phyloP scores from a whole-genome alignment of 2,888 invertebrate genomes.

The Pilophorus perplexus region DNA sequence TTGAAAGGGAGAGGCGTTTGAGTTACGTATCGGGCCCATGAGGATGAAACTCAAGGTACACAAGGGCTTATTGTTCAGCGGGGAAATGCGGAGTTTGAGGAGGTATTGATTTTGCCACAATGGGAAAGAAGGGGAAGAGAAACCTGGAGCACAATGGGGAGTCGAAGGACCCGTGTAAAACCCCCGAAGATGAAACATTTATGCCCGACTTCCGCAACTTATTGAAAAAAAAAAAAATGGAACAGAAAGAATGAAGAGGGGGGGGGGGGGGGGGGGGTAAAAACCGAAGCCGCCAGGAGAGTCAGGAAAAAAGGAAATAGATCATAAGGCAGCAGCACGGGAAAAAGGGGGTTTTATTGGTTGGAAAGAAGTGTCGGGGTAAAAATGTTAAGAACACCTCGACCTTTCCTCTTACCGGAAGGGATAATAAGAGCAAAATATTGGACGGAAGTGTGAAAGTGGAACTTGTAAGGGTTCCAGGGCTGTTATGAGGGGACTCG shows the following conservation, averaged over 20 bases:
- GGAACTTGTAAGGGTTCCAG: not conserved
- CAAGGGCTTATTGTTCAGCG: not conserved
- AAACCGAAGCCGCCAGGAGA: not conserved
- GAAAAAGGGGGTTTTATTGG: slow-evolving; percentile 2
- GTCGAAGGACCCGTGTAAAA: not conserved
- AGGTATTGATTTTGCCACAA: slow-evolving; percentile 15
- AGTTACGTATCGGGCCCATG: not conserved
- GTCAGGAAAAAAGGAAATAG: not conserved
- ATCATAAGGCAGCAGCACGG: not conserved
- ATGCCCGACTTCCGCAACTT: slow-evolving; percentile 14
- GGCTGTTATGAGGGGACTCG: not conserved
- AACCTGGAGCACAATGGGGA: not conserved
- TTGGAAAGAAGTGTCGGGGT: not conserved
- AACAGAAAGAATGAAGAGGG: not conserved
- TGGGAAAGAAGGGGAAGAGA: not conserved
- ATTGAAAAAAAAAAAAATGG: slow-evolving; percentile 3
- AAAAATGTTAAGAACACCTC: not conserved
- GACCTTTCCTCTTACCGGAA: not conserved
- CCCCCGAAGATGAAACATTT: slow-evolving; percentile 17
- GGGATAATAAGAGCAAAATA: slow-evolving; percentile 6
- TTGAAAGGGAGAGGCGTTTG: no score
- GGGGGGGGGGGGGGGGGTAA: no score
- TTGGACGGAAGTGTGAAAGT: slow-evolving; percentile 2
- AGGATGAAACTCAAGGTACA: not conserved
- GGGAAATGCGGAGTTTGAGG: slow-evolving; percentile 2